phyloP scores from a whole-genome alignment of 2,113 vertebrate species.

The Oceanodroma tethys region DNA sequence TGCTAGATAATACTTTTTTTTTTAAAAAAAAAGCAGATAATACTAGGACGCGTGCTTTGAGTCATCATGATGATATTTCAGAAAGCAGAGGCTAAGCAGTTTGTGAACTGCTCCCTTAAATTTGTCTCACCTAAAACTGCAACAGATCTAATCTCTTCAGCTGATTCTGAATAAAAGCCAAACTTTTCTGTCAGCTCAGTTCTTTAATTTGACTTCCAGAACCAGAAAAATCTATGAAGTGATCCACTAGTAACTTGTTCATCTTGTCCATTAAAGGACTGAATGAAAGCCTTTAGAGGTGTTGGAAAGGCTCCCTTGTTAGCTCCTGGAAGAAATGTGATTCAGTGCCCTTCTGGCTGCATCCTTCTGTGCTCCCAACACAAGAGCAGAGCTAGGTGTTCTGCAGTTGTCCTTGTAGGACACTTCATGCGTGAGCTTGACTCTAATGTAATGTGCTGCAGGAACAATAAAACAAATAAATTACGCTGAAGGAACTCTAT shows the following conservation, averaged over 20 bases:
- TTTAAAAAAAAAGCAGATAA: neutral
- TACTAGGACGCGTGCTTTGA: neutral
- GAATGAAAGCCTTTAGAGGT: neutral
- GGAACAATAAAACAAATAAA: neutral
- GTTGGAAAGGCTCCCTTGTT: neutral
- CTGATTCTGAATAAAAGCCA: neutral
- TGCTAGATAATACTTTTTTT: neutral
- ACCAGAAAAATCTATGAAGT: neutral
- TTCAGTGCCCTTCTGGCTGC: neutral
- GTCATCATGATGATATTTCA: neutral
- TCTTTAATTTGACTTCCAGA: neutral
- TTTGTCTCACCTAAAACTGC: neutral
- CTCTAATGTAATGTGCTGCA: neutral
- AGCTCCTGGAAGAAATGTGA: neutral
- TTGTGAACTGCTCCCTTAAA: neutral
- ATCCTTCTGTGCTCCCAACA: rapidly evolving
- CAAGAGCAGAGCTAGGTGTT: neutral
- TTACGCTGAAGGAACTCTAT: rapidly evolving
- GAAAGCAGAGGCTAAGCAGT: neutral
- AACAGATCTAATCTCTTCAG: neutral
- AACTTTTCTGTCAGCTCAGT: neutral
- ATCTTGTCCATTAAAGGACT: neutral
- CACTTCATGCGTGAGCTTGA: rapidly evolving
- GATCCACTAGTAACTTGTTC: neutral
- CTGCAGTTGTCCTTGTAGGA: neutral